phyloP scores from a whole-genome alignment of 2,113 vertebrate genomes.

The Scolopax mira region DNA sequence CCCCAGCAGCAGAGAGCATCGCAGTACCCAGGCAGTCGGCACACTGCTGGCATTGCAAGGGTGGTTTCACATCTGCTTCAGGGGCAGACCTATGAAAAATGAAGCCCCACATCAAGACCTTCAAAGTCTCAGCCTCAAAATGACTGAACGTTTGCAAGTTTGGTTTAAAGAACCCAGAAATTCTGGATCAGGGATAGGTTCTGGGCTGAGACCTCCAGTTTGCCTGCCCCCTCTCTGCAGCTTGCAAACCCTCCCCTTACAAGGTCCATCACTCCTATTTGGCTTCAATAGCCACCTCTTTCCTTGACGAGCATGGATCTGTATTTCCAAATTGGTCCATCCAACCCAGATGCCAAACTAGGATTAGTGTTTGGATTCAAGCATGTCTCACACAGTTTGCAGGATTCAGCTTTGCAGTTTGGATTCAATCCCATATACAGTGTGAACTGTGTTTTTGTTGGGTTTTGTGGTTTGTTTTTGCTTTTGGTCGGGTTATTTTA shows the following conservation, averaged over 20 bases:
- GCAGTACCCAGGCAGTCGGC: accelerated
- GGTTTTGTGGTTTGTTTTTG: background rate
- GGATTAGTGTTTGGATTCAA: background rate
- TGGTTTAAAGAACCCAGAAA: background rate
- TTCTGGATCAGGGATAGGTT: background rate
- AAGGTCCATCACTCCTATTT: background rate
- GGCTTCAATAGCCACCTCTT: background rate
- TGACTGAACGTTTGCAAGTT: background rate
- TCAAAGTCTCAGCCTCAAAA: background rate
- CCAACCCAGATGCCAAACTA: background rate
- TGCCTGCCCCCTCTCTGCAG: background rate
- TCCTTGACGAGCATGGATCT: background rate
- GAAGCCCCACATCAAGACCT: background rate
- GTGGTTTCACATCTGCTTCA: background rate
- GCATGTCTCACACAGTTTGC: background rate
- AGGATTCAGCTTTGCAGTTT: background rate
- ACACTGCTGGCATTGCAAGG: background rate
- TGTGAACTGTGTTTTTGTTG: background rate
- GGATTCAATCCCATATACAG: background rate
- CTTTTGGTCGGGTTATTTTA: background rate
- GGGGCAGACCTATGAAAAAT: background rate
- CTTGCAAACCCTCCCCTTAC: background rate
- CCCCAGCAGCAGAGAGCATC: background rate
- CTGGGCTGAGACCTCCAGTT: background rate
- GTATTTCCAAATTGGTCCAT: background rate